These are phyloP conservation scores for Hylaeus volcanicus DNA, from an alignment of 1,140 invertebrate genomes.

Conservation along the genomic window DNA sequence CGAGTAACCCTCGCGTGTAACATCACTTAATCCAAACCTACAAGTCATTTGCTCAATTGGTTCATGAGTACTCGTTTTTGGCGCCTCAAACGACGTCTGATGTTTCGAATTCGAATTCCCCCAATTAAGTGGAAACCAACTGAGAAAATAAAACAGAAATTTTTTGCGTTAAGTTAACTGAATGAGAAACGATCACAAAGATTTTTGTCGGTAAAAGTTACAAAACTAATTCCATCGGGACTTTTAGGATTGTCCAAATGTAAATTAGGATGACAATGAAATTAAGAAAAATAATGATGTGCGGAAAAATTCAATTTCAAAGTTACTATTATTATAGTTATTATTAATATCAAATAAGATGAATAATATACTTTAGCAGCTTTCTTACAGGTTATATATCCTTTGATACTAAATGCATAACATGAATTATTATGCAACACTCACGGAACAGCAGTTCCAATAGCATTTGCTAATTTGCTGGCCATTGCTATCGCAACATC, in stretches of 20 bases:
- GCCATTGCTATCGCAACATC: slow-evolving; percentile 95
- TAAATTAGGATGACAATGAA: too few species aligned
- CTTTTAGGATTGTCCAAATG: too few species aligned
- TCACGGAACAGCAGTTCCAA: slow-evolving; percentile 89
- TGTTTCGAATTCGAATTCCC: slow-evolving; percentile 79
- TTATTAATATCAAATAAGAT: not conserved
- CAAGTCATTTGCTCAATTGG: slow-evolving; percentile 85
- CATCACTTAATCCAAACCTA: slow-evolving; percentile 92
- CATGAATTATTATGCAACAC: slow-evolving; percentile 67
- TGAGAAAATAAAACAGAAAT: slow-evolving; percentile 33
- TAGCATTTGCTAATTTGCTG: slow-evolving; percentile 90
- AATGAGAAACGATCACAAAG: not conserved
- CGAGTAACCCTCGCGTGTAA: slow-evolving; percentile 86
- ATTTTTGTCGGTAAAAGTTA: not conserved
- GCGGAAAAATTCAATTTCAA: not conserved
- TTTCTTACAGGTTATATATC: slow-evolving; percentile 21
- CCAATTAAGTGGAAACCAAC: slow-evolving; percentile 81
- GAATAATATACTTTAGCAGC: slow-evolving; percentile 12
- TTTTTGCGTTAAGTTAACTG: slow-evolving; percentile 10
- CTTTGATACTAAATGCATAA: slow-evolving; percentile 28
- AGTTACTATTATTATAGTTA: slow-evolving; percentile 9
- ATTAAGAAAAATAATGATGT: too few species aligned
- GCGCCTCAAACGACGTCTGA: slow-evolving; percentile 65
- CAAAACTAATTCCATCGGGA: not conserved
- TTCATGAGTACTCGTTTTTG: slow-evolving; percentile 77